Evolutionary conservation across 1,140 invertebrate genomes (phyloP), one percentile per base, ranked within the genome.

Genomic region (Choristoneura fumiferana): DNA sequence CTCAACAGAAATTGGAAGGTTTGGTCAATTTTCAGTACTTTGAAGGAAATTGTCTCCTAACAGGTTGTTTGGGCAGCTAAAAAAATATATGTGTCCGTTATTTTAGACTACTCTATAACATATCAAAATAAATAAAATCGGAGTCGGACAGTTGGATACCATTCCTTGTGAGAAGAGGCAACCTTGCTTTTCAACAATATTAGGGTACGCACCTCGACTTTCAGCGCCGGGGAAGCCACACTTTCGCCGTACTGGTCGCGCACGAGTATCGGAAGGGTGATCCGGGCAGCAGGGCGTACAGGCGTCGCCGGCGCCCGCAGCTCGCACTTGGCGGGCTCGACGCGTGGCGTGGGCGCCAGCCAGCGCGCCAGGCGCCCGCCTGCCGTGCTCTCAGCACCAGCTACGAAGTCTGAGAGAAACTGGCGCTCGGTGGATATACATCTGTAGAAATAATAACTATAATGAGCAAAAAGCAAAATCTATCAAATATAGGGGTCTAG

Each of bases 341-440:
- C 94, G 57, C 95, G 95, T 8, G 97, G 95, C 72, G 98, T 96
- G 0, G 97, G 97, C 76, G 98, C 96, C 35, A 99, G 84, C 97
- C 98, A 99, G 82, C 96, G 94, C 0, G 97, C 97, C 54, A 99
- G 88, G 54, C 97, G 91, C 22, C 97, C 97, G 0, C 98, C 98
- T 63, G 96, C 96, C 0, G 97, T 97, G 1, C 95, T 96, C 8
- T 94, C 91, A 0, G 94, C 93, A 58, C 96, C 96, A 6, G 93
- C 92, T 12, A 99, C 96, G 72, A 99, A 97, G 84, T 99, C 98
- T 43, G 95, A 93, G 10, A 99, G 92, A 82, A 99, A 99, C 45
- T 97, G 92, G n/a, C 96, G 92, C 78, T 98, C 97, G 86, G 98
- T 97, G 17, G 96, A 82, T 8, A 76, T 59, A 18, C 69, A 75